A percentile compares a stretch with the other conserved stretches of the same genome.
phyloP scores from a whole-genome alignment of 1,140 invertebrate species.

The Helicorthomorpha holstii region DNA sequence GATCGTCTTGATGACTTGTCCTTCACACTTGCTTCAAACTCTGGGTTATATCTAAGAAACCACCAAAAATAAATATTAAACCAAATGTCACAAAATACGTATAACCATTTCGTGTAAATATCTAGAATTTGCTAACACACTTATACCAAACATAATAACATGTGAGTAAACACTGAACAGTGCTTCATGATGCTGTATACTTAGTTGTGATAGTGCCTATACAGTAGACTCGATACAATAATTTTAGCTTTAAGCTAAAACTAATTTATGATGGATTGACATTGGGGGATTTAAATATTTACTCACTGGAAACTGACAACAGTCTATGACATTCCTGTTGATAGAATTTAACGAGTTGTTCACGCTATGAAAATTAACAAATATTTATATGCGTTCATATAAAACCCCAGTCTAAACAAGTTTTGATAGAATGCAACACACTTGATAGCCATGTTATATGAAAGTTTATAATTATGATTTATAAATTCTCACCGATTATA shows the following conservation, averaged over 20 bases:
- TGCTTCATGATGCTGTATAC: not conserved
- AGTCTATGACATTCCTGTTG: not conserved
- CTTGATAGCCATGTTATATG: not conserved
- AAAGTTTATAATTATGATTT: not conserved
- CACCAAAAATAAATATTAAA: not conserved
- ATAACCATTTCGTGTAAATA: not conserved
- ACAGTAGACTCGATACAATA: not conserved
- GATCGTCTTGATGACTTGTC: not conserved
- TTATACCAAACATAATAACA: not conserved
- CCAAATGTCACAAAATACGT: not conserved
- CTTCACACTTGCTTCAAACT: not conserved
- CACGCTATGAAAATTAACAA: not conserved
- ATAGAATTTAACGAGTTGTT: not conserved
- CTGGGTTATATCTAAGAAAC: not conserved
- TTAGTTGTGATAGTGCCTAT: not conserved
- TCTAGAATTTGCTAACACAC: not conserved
- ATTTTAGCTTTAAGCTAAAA: too few species aligned
- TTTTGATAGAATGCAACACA: not conserved
- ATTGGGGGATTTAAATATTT: not conserved
- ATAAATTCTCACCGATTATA: not conserved
- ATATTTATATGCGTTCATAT: not conserved
- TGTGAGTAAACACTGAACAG: not conserved
- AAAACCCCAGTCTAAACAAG: not conserved
- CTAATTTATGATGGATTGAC: too few species aligned
- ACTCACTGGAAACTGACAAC: not conserved